Evolutionary conservation across 2,888 invertebrate genomes (phyloP), one percentile per base, ranked within the genome.

Genomic region (Agrypnus murinus): DNA sequence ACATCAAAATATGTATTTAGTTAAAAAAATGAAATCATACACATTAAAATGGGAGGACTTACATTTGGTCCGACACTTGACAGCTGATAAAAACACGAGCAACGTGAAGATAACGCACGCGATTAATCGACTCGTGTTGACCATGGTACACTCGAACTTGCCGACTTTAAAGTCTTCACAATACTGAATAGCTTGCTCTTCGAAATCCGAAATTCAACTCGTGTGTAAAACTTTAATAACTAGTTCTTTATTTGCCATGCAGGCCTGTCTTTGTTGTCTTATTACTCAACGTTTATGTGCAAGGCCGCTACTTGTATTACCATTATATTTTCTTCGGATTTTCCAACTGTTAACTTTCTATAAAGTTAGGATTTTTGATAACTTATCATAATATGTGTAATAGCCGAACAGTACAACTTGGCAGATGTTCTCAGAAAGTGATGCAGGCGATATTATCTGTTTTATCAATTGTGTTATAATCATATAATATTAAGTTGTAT

Each of bases 61-160:
- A 79, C 78, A 77, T 75, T 79, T 79, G 38, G 66, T 69, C 40
- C 71, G 64, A 48, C 59, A 69, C 65, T 65, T 57, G 38, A 73
- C 55, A 34, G 65, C 50, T 57, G 74, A 75, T 69, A 71, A 71
- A n/a, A 36, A 69, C 15, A 66, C 69, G 65, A 75, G 71, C 60
- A 72, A 50, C 50, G 66, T 40, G 60, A 25, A 25, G 25, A 73
- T 60, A 57, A 72, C 62, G 53, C 74, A 73, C 43, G 74, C 63
- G 60, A 68, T 62, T 50, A 40, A n/a, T 15, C 48, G 14, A 17
- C 25, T 63, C 17, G 36, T 45, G 58, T 40, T 57, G 63, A 53
- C 46, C 67, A 67, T 71, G 45, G 31, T 64, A 64, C n/a, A n/a
- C 65, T 60, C 34, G 62, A 45, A 31, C 59, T 63, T 73, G 12